Evolutionary conservation across 1,140 invertebrate species (phyloP).

Genomic region (Maniola jurtina): DNA sequence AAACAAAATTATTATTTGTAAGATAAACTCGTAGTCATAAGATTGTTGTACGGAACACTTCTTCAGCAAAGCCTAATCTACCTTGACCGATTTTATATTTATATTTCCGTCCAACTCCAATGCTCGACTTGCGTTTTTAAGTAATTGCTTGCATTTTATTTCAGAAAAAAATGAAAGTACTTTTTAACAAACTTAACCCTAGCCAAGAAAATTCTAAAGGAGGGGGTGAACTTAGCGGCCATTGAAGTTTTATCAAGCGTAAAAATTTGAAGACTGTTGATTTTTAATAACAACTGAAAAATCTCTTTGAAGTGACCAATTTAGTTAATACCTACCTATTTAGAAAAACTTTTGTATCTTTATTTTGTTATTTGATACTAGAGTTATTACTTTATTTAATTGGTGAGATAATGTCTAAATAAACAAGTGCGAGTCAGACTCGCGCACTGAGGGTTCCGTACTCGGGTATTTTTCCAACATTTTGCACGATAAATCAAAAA

Average conservation of each 20-base stretch:
- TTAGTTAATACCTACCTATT: neutral
- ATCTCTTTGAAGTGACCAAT: neutral
- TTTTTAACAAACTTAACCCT: constrained; percentile 29
- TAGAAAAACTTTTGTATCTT: too few species aligned
- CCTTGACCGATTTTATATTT: constrained; percentile 23
- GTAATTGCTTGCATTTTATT: constrained; percentile 60
- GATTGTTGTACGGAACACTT: neutral
- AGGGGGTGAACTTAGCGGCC: neutral
- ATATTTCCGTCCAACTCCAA: constrained; percentile 54
- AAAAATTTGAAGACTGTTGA: constrained; percentile 5
- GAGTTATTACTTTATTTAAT: too few species aligned
- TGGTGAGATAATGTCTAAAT: too few species aligned
- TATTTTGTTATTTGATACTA: too few species aligned
- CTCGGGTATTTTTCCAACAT: too few species aligned
- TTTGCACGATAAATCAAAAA: too few species aligned
- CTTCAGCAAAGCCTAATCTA: neutral
- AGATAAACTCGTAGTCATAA: too few species aligned
- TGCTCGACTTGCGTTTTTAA: constrained; percentile 54
- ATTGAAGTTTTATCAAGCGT: constrained; percentile 10
- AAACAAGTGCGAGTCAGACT: too few species aligned
- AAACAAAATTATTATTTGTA: too few species aligned
- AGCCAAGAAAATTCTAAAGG: constrained; percentile 11
- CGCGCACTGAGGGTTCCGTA: too few species aligned
- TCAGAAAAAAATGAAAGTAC: constrained; percentile 20
- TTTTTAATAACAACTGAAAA: constrained; percentile 6